phyloP scores from a whole-genome alignment of 2,797 vertebrate species.

The Melanotaenia trifasciata region DNA sequence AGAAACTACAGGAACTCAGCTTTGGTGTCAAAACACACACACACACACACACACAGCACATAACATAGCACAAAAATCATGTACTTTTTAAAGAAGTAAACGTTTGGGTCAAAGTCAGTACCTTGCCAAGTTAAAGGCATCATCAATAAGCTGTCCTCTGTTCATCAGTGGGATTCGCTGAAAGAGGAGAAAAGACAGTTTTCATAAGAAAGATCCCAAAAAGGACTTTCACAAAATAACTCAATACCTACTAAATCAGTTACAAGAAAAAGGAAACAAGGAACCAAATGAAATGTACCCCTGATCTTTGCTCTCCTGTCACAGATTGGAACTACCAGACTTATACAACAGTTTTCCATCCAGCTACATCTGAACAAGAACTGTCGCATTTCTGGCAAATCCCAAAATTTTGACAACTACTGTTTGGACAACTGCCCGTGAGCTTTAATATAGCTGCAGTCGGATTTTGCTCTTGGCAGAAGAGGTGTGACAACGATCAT shows the following conservation, averaged over 20 bases:
- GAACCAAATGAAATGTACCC: background rate
- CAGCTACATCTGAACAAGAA: background rate
- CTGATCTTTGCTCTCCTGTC: background rate
- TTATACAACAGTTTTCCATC: background rate
- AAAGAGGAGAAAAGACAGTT: background rate
- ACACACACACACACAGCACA: too few relatives aligned
- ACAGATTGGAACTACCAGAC: background rate
- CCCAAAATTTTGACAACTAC: background rate
- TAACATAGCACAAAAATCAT: background rate
- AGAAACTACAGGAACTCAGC: too few relatives aligned
- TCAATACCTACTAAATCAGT: background rate
- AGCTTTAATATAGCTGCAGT: background rate
- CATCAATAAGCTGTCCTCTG: constrained; percentile 83
- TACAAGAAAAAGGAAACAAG: background rate
- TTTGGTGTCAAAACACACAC: background rate
- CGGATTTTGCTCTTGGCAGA: background rate
- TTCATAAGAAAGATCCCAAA: background rate
- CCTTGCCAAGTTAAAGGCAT: constrained; percentile 84
- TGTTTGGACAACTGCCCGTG: background rate
- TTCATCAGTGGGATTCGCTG: constrained; percentile 81
- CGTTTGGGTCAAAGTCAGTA: constrained; percentile 40
- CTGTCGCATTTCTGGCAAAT: background rate
- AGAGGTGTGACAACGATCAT: background rate
- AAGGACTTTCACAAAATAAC: background rate
- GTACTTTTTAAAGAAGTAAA: background rate